Conservation (phyloP, 1,140 invertebrate species). For the Tribolium castaneum region DNA sequence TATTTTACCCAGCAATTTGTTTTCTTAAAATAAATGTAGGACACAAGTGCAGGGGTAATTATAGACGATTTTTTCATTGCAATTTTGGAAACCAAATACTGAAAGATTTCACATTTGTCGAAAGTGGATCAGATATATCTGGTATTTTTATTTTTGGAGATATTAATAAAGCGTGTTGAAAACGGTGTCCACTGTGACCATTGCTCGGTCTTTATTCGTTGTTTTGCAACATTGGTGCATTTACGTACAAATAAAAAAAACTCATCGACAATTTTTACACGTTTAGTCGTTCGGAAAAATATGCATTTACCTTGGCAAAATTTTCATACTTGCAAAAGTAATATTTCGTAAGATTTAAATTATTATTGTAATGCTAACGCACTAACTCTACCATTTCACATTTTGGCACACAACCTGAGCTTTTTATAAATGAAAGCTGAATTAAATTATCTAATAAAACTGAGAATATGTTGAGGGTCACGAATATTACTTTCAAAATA, state of each 20-base stretch:
- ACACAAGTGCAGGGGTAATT: conserved; percentile 28
- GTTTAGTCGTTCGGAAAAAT: no score
- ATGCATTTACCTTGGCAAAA: background rate
- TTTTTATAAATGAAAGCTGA: conserved; percentile 30
- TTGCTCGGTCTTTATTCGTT: conserved; percentile 10
- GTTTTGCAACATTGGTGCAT: conserved; percentile 2
- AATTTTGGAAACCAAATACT: conserved; percentile 15
- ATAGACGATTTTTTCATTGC: conserved; percentile 9
- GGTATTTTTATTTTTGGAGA: conserved; percentile 36
- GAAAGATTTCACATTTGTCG: conserved; percentile 31
- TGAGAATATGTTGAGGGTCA: background rate
- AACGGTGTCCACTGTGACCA: conserved; percentile 30
- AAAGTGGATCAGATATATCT: conserved; percentile 40
- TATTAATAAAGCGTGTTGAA: conserved; percentile 42
- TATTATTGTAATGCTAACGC: conserved; percentile 10
- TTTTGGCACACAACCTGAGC: background rate
- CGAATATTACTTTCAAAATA: background rate
- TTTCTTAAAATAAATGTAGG: conserved; percentile 40
- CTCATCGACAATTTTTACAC: no score
- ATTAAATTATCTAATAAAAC: conserved; percentile 26
- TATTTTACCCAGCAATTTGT: conserved; percentile 30
- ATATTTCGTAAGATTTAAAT: conserved; percentile 2
- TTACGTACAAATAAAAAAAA: no score
- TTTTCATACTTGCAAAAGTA: background rate
- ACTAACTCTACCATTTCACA: conserved; percentile 28